phyloP scores from a whole-genome alignment of 1,140 invertebrate species.

The Pachypsylla venusta region DNA sequence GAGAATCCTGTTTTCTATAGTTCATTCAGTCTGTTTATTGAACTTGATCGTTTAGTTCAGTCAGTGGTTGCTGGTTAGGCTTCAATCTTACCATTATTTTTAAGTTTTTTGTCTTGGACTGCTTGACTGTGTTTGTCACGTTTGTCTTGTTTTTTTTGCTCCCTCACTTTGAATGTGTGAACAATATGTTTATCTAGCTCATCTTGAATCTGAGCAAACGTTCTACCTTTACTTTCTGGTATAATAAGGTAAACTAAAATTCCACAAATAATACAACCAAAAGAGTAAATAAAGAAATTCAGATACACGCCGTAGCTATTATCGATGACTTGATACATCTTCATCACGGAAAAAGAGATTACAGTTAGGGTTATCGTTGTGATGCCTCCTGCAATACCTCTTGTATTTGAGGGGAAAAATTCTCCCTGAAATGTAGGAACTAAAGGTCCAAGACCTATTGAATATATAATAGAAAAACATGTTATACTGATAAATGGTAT shows the following conservation, averaged over 20 bases:
- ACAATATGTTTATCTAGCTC: constrained; percentile 21
- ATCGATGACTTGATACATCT: constrained; percentile 33
- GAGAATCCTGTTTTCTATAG: too few relatives aligned
- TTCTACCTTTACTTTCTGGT: constrained; percentile 70
- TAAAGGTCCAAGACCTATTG: constrained; percentile 20
- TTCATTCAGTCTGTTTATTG: too few relatives aligned
- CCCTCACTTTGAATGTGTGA: not conserved
- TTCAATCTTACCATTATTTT: too few relatives aligned
- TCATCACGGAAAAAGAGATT: constrained; percentile 28
- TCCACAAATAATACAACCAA: constrained; percentile 43
- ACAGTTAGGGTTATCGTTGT: constrained; percentile 31
- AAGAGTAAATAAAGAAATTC: constrained; percentile 51
- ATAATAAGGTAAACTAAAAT: constrained; percentile 49
- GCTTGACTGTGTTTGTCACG: not conserved
- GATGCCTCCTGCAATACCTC: constrained; percentile 31
- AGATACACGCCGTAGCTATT: constrained; percentile 36
- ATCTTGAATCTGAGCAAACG: constrained; percentile 43
- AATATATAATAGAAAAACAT: constrained; percentile 16
- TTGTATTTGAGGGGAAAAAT: constrained; percentile 29
- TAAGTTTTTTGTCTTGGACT: too few relatives aligned
- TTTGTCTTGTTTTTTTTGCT: not conserved
- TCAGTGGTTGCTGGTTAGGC: too few relatives aligned
- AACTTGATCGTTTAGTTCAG: too few relatives aligned
- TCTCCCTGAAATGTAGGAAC: constrained; percentile 22
- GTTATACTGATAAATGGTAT: constrained; percentile 16